Evolutionary conservation across 2,797 vertebrate genomes (phyloP).

Genomic region (Platalea minor): DNA sequence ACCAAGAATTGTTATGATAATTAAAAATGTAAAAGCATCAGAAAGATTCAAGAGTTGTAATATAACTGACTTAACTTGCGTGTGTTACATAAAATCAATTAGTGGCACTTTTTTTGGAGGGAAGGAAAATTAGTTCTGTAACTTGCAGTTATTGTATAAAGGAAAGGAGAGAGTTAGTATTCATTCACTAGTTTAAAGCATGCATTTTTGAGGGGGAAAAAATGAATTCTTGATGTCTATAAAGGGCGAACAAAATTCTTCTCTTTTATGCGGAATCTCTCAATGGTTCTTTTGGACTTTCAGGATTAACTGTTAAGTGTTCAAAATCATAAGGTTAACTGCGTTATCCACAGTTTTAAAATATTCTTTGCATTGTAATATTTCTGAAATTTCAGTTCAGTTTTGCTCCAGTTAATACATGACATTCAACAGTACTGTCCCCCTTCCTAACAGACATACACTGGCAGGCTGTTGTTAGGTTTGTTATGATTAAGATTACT

Average conservation of each 20-base stretch:
- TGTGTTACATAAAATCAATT: neutral
- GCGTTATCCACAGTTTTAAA: neutral
- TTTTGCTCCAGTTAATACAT: neutral
- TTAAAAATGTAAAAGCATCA: neutral
- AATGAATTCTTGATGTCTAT: neutral
- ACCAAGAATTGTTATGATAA: neutral
- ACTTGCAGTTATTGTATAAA: neutral
- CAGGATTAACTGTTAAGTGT: neutral
- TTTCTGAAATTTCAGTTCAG: neutral
- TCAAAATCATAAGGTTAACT: neutral
- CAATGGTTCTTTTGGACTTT: neutral
- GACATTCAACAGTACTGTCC: neutral
- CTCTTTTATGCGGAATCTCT: neutral
- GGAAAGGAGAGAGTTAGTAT: neutral
- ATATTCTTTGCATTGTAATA: neutral
- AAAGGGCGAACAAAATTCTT: neutral
- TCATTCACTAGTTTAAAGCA: neutral
- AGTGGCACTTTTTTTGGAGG: neutral
- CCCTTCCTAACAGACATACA: neutral
- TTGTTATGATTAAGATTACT: neutral
- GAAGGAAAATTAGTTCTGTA: neutral
- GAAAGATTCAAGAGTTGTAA: neutral
- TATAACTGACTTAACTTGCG: neutral
- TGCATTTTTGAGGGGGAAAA: rapidly evolving
- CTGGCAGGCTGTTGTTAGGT: neutral